Conservation (phyloP, 2,113 vertebrate species). For the Nyctereutes procyonoides region DNA sequence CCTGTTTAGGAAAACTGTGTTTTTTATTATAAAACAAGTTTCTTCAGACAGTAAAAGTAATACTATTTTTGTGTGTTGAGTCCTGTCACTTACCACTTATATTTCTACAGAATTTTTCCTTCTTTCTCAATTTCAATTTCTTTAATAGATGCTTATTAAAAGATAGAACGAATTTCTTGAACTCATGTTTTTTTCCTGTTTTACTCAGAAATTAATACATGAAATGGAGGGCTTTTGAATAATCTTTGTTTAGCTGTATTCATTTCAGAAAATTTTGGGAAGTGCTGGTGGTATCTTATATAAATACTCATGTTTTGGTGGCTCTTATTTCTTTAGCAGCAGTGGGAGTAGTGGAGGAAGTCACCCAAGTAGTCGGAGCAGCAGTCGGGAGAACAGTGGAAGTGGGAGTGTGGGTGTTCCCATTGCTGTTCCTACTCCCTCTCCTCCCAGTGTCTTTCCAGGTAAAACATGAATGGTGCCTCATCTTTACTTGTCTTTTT, state of each 20-base stretch:
- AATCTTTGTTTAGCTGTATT: neutral
- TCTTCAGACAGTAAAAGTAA: conserved; percentile 43
- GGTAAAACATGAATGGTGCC: conserved; percentile 87
- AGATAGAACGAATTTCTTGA: conserved; percentile 37
- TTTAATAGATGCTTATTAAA: conserved; percentile 26
- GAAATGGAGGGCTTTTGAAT: conserved; percentile 33
- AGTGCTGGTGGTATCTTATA: neutral
- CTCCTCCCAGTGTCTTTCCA: conserved; percentile 97
- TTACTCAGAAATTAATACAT: neutral
- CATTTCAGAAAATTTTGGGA: conserved; percentile 57
- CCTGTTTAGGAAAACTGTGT: conserved; percentile 40
- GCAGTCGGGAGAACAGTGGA: conserved; percentile 99
- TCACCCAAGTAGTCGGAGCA: conserved; percentile 98
- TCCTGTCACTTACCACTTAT: neutral
- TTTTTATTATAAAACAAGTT: conserved; percentile 46
- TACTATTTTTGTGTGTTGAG: conserved; percentile 40
- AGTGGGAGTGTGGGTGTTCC: conserved; percentile 97
- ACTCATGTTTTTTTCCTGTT: neutral
- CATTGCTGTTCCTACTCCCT: conserved; percentile 97
- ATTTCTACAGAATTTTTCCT: conserved; percentile 12
- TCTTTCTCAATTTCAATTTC: conserved; percentile 3
- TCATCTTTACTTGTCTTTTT: conserved; percentile 38
- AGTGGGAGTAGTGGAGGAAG: conserved; percentile 98
- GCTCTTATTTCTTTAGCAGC: conserved; percentile 88
- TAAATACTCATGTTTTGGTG: conserved; percentile 67